These are phyloP conservation scores for Crypturellus undulatus DNA, from an alignment of 2,113 vertebrate genomes.

Conservation along the genomic window DNA sequence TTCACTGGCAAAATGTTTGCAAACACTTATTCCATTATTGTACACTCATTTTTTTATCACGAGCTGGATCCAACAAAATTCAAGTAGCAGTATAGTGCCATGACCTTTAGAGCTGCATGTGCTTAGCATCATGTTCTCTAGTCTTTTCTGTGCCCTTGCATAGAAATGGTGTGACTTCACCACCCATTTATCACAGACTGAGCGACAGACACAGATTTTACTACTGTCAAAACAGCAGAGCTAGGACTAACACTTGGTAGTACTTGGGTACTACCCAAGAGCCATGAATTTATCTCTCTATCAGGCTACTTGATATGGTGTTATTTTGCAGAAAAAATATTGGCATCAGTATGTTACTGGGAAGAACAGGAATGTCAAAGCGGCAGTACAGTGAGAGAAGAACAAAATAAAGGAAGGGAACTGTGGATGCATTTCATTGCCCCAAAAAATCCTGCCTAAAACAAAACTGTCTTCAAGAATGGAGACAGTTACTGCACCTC, in stretches of 20 bases:
- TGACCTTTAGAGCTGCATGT: background rate
- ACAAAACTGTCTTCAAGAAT: background rate
- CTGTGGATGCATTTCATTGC: background rate
- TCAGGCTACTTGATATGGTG: constrained; percentile 10
- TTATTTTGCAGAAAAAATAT: constrained; percentile 5
- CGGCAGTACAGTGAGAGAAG: background rate
- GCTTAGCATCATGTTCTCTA: background rate
- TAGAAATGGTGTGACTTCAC: constrained; percentile 7
- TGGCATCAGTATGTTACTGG: accelerated
- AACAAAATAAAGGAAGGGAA: background rate
- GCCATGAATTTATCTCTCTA: background rate
- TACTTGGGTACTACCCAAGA: constrained; percentile 3
- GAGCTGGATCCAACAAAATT: background rate
- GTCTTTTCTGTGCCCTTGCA: background rate
- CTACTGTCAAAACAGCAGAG: constrained; percentile 45
- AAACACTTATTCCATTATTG: constrained; percentile 23
- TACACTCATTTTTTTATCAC: constrained; percentile 20
- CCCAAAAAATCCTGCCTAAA: constrained; percentile 14
- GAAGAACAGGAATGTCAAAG: constrained; percentile 40
- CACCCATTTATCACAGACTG: constrained; percentile 29
- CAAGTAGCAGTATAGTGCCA: background rate
- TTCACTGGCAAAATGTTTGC: constrained; percentile 50
- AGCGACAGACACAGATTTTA: constrained; percentile 53
- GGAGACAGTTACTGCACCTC: background rate
- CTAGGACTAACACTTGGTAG: background rate